A percentile compares a stretch with the other conserved stretches of the same genome.
These are phyloP conservation scores for Aphidius gifuensis DNA, from an alignment of 1,140 invertebrate genomes.

Conservation along the genomic window DNA sequence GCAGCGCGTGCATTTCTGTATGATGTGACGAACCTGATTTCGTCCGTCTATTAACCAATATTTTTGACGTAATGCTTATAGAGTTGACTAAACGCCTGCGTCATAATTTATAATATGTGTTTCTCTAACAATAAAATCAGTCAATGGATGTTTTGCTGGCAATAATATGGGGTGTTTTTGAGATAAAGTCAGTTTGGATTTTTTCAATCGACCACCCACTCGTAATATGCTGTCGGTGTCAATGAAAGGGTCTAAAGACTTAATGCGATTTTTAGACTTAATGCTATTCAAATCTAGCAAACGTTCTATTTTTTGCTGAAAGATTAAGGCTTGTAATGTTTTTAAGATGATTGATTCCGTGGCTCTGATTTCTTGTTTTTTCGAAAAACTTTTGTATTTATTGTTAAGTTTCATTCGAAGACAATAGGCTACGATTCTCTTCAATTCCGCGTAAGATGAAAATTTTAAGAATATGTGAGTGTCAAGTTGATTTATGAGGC, in stretches of 20 bases:
- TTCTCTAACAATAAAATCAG: constrained; percentile 22
- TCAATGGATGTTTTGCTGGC: constrained; percentile 15
- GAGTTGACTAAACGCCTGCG: too few species aligned
- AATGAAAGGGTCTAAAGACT: background rate
- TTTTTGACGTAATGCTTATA: background rate
- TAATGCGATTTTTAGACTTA: background rate
- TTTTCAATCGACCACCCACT: constrained; percentile 1
- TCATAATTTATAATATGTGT: too few species aligned
- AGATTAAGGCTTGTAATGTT: background rate
- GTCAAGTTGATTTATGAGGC: too few species aligned
- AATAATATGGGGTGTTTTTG: constrained; percentile 28
- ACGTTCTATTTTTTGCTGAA: background rate
- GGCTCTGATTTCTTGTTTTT: background rate
- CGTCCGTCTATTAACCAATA: constrained; percentile 28
- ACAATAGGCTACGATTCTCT: background rate
- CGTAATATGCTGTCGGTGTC: background rate
- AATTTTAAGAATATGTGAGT: too few species aligned
- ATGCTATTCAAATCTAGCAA: background rate
- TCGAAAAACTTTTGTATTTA: background rate
- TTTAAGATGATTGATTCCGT: background rate
- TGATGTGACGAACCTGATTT: background rate
- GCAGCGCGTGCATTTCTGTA: background rate
- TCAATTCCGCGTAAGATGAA: background rate
- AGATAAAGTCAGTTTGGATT: background rate
- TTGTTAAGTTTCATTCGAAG: background rate